Evolutionary conservation across 2,888 invertebrate genomes (phyloP).

Genomic region (Bugula neritina): DNA sequence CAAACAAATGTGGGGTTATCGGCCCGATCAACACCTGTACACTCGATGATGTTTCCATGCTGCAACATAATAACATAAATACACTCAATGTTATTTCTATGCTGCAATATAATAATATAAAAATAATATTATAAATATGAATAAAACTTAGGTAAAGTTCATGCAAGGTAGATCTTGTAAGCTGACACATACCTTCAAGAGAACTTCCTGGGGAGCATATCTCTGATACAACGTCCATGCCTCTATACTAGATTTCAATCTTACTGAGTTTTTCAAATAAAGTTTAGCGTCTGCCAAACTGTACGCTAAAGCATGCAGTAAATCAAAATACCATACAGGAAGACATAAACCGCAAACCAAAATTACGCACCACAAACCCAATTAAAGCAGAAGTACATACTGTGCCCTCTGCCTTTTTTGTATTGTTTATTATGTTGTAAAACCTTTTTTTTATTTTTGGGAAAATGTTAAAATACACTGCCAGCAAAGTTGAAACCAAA

Average conservation of each 20-base stretch:
- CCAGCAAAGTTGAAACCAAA: no score
- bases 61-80: no score
- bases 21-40: not conserved
- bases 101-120: not conserved
- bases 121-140: not conserved
- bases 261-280: constrained; percentile 1
- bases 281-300: not conserved
- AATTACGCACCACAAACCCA: no score
- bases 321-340: no score
- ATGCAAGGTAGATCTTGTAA: no score
- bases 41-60: constrained; percentile 1
- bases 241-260: not conserved
- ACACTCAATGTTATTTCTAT: not conserved
- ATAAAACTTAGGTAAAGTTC: not conserved
- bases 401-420: no score
- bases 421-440: no score
- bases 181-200: not conserved
- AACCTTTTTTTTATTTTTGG: no score
- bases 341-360: no score
- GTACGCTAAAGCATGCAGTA: no score
- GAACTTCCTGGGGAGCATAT: not conserved
- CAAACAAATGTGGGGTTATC: not conserved
- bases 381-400: no score
- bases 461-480: no score
- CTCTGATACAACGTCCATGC: not conserved